Evolutionary conservation across 2,113 vertebrate species (phyloP).

Genomic region (Sarotherodon lohbergeri): DNA sequence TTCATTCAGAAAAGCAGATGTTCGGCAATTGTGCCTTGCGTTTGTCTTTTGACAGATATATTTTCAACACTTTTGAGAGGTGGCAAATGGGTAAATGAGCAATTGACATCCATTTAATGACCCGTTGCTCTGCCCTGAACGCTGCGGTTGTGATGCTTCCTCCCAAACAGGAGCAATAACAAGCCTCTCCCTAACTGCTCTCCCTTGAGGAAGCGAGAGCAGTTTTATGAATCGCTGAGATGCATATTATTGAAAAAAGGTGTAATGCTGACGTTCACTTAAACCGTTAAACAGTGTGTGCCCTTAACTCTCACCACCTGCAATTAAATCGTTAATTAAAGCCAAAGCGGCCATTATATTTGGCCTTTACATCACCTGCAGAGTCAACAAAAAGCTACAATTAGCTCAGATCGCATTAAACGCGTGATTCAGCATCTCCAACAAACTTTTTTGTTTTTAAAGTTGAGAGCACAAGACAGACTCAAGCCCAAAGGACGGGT

Average conservation of each 20-base stretch:
- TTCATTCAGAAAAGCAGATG: conserved; percentile 69
- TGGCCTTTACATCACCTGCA: not conserved
- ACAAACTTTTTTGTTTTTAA: conserved; percentile 66
- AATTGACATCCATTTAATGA: conserved; percentile 43
- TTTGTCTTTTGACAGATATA: conserved; percentile 67
- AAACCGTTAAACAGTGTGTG: not conserved
- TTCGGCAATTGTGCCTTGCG: conserved; percentile 53
- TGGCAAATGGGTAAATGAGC: conserved; percentile 54
- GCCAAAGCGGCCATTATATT: not conserved
- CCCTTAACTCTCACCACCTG: not conserved
- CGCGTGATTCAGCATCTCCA: not conserved
- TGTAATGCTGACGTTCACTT: not conserved
- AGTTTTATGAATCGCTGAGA: conserved; percentile 1
- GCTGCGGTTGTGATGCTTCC: not conserved
- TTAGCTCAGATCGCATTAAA: not conserved
- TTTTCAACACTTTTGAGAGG: conserved; percentile 51
- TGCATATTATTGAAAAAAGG: not conserved
- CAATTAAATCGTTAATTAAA: not conserved
- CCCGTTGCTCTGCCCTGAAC: conserved; percentile 14
- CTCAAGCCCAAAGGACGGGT: conserved; percentile 30
- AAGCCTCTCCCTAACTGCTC: not conserved
- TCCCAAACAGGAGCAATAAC: not conserved
- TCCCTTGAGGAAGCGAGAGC: not conserved
- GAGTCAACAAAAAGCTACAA: conserved; percentile 11
- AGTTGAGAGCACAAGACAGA: conserved; percentile 79